Conservation (phyloP, 2,888 invertebrate genomes). For the Caenorhabditis sp. region DNA sequence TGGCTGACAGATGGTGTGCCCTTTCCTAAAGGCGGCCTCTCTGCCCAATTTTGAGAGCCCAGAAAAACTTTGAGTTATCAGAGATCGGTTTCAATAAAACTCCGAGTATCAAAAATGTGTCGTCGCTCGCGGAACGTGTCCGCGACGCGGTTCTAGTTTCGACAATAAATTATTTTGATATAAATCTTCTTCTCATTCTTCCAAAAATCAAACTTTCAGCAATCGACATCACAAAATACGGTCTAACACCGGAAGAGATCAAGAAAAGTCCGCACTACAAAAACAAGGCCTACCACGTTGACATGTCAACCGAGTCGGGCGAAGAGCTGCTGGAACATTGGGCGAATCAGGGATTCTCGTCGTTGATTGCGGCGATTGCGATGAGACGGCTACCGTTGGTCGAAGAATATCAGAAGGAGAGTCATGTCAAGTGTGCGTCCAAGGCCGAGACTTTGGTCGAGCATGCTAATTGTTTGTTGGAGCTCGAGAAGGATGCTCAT, state of each 20-base stretch:
- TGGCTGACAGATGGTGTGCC: too few species aligned
- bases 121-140: too few species aligned
- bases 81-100: too few species aligned
- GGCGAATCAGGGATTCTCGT: constrained; percentile 35
- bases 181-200: too few species aligned
- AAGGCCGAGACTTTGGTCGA: constrained; percentile 37
- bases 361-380: constrained; percentile 38
- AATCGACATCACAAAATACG: background rate
- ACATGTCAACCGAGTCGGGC: constrained; percentile 24
- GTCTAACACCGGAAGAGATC: constrained; percentile 11
- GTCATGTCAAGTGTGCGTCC: constrained; percentile 40
- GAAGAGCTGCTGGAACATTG: constrained; percentile 41
- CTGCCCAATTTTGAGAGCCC: too few species aligned
- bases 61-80: too few species aligned
- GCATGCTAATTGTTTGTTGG: constrained; percentile 49
- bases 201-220: too few species aligned
- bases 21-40: too few species aligned
- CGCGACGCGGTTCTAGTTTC: too few species aligned
- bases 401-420: constrained; percentile 17
- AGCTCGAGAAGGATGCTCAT: constrained; percentile 32
- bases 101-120: too few species aligned
- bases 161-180: too few species aligned
- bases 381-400: constrained; percentile 28
- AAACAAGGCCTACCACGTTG: constrained; percentile 15
- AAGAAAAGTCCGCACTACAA: constrained; percentile 21